Evolutionary conservation across 2,888 invertebrate species (phyloP).

Genomic region (Pristionchus fissidentatus): DNA sequence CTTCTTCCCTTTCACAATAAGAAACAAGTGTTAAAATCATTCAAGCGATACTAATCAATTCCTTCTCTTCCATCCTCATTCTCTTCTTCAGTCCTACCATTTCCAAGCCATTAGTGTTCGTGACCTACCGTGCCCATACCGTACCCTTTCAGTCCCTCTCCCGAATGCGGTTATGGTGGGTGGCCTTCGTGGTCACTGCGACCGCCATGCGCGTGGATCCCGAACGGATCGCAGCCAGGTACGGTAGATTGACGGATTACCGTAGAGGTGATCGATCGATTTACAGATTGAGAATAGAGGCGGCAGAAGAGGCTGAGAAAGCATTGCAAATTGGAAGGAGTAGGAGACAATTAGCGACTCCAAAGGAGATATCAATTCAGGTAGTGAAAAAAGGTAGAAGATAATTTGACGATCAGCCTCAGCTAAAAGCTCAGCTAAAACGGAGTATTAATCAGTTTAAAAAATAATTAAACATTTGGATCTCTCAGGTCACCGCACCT

Average conservation of each 20-base stretch:
- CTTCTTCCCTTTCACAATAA: conserved; percentile 18
- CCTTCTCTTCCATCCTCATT: background rate
- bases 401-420: background rate
- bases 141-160: background rate
- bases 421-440: background rate
- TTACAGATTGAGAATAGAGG: conserved; percentile 27
- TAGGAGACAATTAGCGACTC: conserved; percentile 47
- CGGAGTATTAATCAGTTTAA: background rate
- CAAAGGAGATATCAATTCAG: conserved; percentile 44
- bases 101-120: conserved; percentile 51
- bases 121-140: conserved; percentile 50
- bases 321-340: background rate
- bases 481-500: conserved; percentile 74
- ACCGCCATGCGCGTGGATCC: conserved; percentile 69
- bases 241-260: conserved; percentile 30
- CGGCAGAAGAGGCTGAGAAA: conserved; percentile 20
- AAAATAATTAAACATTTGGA: no score
- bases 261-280: background rate
- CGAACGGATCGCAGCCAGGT: conserved; percentile 69
- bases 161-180: conserved; percentile 39
- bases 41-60: background rate
- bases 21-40: background rate
- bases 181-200: conserved; percentile 27
- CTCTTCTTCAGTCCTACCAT: conserved; percentile 14
- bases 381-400: background rate